These are phyloP conservation scores for Muntiacus muntjak DNA, from an alignment of 2,113 vertebrate species.

Conservation along the genomic window DNA sequence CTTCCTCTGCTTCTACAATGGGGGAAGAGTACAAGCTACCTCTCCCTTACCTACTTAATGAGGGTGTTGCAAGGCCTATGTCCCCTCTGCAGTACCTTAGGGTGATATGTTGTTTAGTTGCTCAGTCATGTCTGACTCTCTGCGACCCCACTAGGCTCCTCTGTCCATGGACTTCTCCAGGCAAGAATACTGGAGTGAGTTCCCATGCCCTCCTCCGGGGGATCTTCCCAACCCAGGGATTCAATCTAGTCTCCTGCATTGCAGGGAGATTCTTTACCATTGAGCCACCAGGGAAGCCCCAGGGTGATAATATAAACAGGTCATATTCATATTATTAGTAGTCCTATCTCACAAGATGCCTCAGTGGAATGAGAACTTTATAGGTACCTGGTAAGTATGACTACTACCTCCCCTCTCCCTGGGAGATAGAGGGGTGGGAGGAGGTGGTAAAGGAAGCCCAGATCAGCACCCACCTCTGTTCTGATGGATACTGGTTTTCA, in stretches of 20 bases:
- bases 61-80: background rate
- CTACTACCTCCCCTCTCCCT: background rate
- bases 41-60: background rate
- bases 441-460: background rate
- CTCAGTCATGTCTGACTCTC: background rate
- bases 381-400: background rate
- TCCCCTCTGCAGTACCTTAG: background rate
- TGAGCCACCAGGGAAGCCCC: background rate
- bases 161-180: background rate
- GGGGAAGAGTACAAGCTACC: background rate
- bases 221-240: background rate
- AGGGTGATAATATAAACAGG: background rate
- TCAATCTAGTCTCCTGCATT: background rate
- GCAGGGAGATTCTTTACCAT: background rate
- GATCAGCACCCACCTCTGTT: conserved; percentile 88
- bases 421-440: background rate
- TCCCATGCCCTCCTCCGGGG: background rate
- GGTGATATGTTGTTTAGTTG: background rate
- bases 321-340: background rate
- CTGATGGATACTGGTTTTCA: conserved; percentile 86
- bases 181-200: background rate
- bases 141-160: background rate
- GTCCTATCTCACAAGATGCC: background rate
- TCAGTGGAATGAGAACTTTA: background rate
- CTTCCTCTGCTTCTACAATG: background rate